Percentiles rank a stretch among this genome's conserved stretches.
Evolutionary conservation across 2,888 invertebrate species (phyloP).

Genomic region (Drosophila tanythrix): DNA sequence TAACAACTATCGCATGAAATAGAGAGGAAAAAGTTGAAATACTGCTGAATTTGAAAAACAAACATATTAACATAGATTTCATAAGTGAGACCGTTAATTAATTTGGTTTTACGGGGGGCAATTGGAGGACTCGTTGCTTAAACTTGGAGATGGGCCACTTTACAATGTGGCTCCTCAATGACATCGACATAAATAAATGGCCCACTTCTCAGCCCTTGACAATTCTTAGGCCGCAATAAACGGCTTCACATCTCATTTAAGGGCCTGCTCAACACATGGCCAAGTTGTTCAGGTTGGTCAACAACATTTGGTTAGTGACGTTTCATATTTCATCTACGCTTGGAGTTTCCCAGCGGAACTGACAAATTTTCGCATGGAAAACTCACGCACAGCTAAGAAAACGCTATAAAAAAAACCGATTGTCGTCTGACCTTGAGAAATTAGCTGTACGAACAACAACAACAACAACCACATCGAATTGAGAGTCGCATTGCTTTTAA

Average conservation of each 20-base stretch:
- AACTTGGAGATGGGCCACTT: constrained; percentile 8
- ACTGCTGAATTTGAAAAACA: background rate
- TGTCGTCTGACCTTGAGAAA: constrained; percentile 60
- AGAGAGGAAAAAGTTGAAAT: background rate
- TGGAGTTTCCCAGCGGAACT: constrained; percentile 29
- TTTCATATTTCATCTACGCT: background rate
- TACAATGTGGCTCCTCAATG: constrained; percentile 10
- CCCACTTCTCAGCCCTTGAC: constrained; percentile 44
- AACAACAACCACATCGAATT: constrained; percentile 7
- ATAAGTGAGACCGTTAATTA: constrained; percentile 1
- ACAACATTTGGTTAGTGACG: constrained; percentile 26
- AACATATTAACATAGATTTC: background rate
- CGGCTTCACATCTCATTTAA: constrained; percentile 36
- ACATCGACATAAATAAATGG: constrained; percentile 36
- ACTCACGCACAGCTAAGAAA: constrained; percentile 41
- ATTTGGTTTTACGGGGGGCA: constrained; percentile 4
- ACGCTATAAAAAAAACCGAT: constrained; percentile 17
- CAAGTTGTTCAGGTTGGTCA: constrained; percentile 15
- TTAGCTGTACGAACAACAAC: constrained; percentile 30
- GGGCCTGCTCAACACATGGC: constrained; percentile 21
- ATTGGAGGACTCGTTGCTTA: constrained; percentile 10
- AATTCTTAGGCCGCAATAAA: constrained; percentile 32
- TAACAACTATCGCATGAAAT: background rate
- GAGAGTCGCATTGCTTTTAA: constrained; percentile 29
- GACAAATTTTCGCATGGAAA: constrained; percentile 66